Percentiles rank a stretch among this genome's conserved stretches.
These are phyloP conservation scores for Lepus timidus DNA, from an alignment of 2,113 vertebrate species.

Conservation along the genomic window DNA sequence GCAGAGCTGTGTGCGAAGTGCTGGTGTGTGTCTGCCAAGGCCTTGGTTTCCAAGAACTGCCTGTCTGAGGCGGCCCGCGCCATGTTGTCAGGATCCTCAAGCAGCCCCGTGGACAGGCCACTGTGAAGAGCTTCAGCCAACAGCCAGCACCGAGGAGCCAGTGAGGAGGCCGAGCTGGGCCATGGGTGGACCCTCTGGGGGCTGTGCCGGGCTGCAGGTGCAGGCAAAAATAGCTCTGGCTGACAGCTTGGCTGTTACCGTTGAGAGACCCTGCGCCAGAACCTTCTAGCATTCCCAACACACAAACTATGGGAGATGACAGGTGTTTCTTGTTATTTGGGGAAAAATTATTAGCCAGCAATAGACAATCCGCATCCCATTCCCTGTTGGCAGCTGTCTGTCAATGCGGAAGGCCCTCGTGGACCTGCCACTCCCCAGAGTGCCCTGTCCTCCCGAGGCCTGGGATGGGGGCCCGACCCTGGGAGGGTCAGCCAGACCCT, in stretches of 20 bases:
- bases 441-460: too few relatives aligned
- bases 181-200: too few relatives aligned
- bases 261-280: background rate
- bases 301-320: fast-evolving
- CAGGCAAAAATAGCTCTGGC: background rate
- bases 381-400: background rate
- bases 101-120: background rate
- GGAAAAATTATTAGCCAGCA: background rate
- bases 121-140: background rate
- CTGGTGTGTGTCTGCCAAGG: background rate
- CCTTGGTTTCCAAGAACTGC: background rate
- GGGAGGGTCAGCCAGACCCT: background rate
- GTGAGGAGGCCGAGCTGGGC: fast-evolving
- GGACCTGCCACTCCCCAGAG: background rate
- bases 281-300: background rate
- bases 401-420: background rate
- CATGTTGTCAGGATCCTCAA: background rate
- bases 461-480: background rate
- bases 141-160: background rate
- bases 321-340: too few relatives aligned
- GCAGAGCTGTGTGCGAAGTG: background rate
- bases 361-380: background rate
- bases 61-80: fast-evolving
- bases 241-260: background rate
- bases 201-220: background rate